phyloP scores from a whole-genome alignment of 2,888 invertebrate genomes.

The Nudaria mundana region DNA sequence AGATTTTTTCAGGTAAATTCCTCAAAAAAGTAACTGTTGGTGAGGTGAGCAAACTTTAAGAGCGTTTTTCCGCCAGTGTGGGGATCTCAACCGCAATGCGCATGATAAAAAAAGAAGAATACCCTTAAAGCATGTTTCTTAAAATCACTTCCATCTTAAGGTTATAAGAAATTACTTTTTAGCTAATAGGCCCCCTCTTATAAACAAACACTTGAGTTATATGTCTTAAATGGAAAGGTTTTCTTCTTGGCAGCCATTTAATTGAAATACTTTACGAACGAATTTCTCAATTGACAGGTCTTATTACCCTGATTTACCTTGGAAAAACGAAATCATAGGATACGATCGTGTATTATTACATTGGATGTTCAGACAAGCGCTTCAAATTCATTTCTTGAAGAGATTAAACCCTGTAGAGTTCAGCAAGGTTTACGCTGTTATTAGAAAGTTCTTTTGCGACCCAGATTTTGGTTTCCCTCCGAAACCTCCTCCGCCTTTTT shows the following conservation, averaged over 20 bases:
- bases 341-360: constrained; percentile 50
- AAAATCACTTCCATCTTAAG: no score
- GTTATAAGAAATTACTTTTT: no score
- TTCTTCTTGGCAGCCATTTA: no score
- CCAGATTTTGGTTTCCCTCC: constrained; percentile 65
- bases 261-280: no score
- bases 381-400: constrained; percentile 50
- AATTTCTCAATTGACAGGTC: no score
- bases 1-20: constrained; percentile 51
- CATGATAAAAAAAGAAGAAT: no score
- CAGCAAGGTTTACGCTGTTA: constrained; percentile 35
- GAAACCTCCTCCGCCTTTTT: constrained; percentile 41
- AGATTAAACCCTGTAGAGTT: constrained; percentile 42
- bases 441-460: constrained; percentile 57
- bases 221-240: no score
- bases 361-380: constrained; percentile 71
- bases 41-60: background rate
- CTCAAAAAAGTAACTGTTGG: background rate
- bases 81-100: no score
- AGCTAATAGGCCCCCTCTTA: no score
- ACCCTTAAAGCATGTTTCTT: no score
- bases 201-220: no score
- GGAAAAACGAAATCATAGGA: constrained; percentile 55
- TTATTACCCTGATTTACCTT: constrained; percentile 62
- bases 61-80: background rate